A percentile compares a stretch with the other conserved stretches of the same genome.
Conservation (phyloP, 2,888 invertebrate genomes). For the Hydriomena furcata region DNA sequence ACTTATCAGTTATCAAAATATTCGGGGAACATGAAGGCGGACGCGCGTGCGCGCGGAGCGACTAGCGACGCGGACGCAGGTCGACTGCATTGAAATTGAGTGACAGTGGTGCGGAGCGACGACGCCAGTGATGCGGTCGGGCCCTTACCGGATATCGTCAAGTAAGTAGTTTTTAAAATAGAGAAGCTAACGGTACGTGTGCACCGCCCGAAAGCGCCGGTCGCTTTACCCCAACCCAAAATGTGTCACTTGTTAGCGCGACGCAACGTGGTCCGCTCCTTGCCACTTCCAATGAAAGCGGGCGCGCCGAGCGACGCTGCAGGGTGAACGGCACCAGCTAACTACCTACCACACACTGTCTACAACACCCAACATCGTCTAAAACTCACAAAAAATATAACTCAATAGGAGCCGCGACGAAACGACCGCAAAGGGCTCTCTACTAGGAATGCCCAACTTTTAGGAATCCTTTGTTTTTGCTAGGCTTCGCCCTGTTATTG, state of each 20-base stretch:
- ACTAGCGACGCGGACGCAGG: slow-evolving; percentile 77
- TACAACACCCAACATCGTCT: slow-evolving; percentile 45
- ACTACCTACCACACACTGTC: slow-evolving; percentile 41
- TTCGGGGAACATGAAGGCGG: slow-evolving; percentile 64
- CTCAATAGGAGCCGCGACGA: slow-evolving; percentile 49
- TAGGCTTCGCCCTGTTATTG: slow-evolving; percentile 22
- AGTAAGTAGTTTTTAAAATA: slow-evolving; percentile 80
- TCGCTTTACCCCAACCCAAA: slow-evolving; percentile 76
- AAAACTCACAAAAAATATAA: slow-evolving; percentile 52
- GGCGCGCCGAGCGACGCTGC: slow-evolving; percentile 42
- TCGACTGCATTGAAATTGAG: slow-evolving; percentile 80
- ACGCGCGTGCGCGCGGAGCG: slow-evolving; percentile 77
- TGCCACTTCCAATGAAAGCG: slow-evolving; percentile 49
- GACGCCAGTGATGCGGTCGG: slow-evolving; percentile 69
- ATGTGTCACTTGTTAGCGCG: slow-evolving; percentile 73
- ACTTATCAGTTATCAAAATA: slow-evolving; percentile 64
- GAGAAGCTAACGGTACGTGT: slow-evolving; percentile 81
- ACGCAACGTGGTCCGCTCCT: slow-evolving; percentile 50
- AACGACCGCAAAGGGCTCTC: slow-evolving; percentile 46
- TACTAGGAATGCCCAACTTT: slow-evolving; percentile 48
- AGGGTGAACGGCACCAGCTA: slow-evolving; percentile 63
- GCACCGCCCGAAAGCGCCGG: slow-evolving; percentile 79
- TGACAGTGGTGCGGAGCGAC: slow-evolving; percentile 62
- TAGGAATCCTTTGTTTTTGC: slow-evolving; percentile 42
- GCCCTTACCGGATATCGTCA: slow-evolving; percentile 81